Percentiles rank a stretch among this genome's conserved stretches.
Conservation (phyloP, 1,140 invertebrate species). For the Tetragonula clypearis region DNA sequence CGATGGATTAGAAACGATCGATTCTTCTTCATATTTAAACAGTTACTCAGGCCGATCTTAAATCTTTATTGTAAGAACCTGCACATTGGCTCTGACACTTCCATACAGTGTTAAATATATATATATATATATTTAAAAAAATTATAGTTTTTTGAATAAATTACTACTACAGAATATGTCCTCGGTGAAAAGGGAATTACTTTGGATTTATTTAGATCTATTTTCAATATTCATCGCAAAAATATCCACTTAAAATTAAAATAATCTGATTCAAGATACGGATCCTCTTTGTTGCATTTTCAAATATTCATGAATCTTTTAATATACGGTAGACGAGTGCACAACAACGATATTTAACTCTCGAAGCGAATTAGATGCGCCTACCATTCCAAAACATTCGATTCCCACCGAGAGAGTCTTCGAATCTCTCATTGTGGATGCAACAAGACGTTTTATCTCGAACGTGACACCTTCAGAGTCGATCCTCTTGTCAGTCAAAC, state of each 20-base stretch:
- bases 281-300: too few relatives aligned
- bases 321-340: neutral
- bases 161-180: too few relatives aligned
- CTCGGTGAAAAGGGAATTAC: too few relatives aligned
- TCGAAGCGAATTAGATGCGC: neutral
- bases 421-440: neutral
- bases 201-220: too few relatives aligned
- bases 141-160: too few relatives aligned
- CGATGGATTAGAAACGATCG: neutral
- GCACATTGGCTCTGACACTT: neutral
- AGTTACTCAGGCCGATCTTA: neutral
- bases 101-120: neutral
- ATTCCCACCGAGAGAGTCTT: too few relatives aligned
- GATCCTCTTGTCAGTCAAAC: constrained; percentile 70
- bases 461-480: constrained; percentile 45
- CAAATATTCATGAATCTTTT: neutral
- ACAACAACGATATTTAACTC: accelerated
- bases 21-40: neutral
- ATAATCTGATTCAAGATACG: too few relatives aligned
- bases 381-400: too few relatives aligned
- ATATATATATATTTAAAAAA: too few relatives aligned
- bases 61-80: neutral
- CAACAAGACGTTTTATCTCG: neutral
- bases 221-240: too few relatives aligned
- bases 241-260: too few relatives aligned